phyloP scores from a whole-genome alignment of 2,797 vertebrate genomes.

The Macropodus opercularis region DNA sequence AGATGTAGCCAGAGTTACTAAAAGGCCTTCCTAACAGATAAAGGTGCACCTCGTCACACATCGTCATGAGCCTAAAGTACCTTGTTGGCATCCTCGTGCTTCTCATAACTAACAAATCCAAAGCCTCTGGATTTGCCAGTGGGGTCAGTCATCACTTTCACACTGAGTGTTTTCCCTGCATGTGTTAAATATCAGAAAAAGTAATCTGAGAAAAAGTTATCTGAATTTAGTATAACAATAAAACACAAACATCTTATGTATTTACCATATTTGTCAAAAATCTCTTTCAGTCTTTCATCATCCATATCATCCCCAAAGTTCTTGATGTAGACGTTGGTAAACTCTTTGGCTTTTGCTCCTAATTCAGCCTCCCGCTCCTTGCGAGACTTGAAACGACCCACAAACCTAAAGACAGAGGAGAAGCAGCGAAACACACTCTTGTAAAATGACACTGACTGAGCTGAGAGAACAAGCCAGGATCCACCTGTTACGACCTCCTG shows the following conservation, averaged over 20 bases:
- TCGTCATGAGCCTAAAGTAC: constrained; percentile 67
- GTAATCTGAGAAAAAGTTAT: no score
- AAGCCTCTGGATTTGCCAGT: constrained; percentile 98
- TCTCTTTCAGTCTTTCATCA: constrained; percentile 91
- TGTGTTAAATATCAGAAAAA: constrained; percentile 16
- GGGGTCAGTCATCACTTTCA: constrained; percentile 97
- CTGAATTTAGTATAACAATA: no score
- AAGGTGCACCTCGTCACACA: constrained; percentile 3
- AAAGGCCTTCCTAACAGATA: constrained; percentile 1
- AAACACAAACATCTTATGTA: background rate
- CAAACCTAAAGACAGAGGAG: constrained; percentile 84
- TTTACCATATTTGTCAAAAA: constrained; percentile 97
- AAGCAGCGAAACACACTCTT: constrained; percentile 52
- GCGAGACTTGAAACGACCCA: constrained; percentile 97
- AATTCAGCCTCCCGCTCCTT: constrained; percentile 97
- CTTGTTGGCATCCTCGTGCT: constrained; percentile 98
- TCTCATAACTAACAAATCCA: constrained; percentile 98
- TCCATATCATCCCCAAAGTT: constrained; percentile 98
- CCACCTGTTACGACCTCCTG: constrained; percentile 38
- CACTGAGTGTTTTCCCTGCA: constrained; percentile 96
- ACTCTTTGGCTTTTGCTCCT: constrained; percentile 98
- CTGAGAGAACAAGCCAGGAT: constrained; percentile 38
- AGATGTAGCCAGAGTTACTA: constrained; percentile 20
- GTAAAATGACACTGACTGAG: constrained; percentile 51
- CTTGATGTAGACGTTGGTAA: constrained; percentile 99